Base-by-base conservation (phyloP, 2,797 vertebrate species). In the Cynopterus sphinx region DNA sequence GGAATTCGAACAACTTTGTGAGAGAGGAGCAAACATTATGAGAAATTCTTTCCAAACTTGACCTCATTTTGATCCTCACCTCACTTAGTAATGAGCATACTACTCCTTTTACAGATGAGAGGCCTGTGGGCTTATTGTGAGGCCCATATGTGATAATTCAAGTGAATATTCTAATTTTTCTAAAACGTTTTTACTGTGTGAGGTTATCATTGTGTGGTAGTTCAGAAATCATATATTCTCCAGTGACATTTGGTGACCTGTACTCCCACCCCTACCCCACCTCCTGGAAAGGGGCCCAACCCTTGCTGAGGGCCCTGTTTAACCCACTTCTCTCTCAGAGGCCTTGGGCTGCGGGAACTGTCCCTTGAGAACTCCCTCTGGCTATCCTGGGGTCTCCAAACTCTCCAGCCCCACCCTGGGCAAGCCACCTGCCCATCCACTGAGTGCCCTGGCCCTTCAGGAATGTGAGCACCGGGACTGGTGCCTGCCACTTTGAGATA, bases 211-310 rank as follows among this genome's bases (percentile, higher is more conserved):
- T 1, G 2, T 0, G 12, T 41, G 3, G 46, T 9, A 36, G 33
- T 10, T 90, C 28, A 33, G 74, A 85, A 84, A 78, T 33, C 83
- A 79, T 2, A 9, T 39, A 26, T 49, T 77, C 36, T 46, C 71
- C 8, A 10, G 41, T n/a, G 59, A 36, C 3, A 5, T 9, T 13
- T 19, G 8, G 26, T 24, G 19, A 70, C 31, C 26, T 83, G 17
- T 4, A 21, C 6, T 33, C 28, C 31, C 10, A 22, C 3, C 28
- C 12, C 3, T 3, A 19, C 4, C 22, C 3, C 11, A 31, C 0
- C 51, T 46, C 49, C 43, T 24, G 41, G 41, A 65, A 67, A n/a
- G 15, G 41, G 87, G 17, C 36, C 53, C 13, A 8, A 5, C 22
- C 9, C 13, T 17, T 63, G 43, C 31, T 0, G 5, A 26, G 36